These are phyloP conservation scores for Zosterops borbonicus DNA, from an alignment of 2,113 vertebrate species.

Conservation along the genomic window DNA sequence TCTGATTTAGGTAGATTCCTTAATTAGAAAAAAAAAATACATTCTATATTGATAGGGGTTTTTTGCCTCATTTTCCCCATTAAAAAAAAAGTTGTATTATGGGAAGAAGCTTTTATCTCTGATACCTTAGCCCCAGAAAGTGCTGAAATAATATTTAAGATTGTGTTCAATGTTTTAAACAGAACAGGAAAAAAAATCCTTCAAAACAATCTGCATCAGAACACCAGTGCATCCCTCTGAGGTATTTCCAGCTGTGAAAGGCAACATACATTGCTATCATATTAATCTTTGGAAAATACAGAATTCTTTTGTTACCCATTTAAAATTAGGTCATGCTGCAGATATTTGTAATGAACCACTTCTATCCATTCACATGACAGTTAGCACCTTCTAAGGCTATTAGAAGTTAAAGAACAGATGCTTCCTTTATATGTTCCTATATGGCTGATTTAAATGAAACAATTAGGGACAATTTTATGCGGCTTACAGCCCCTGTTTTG, in stretches of 20 bases:
- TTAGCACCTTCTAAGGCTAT: neutral
- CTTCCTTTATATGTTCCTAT: neutral
- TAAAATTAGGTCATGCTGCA: neutral
- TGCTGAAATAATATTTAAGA: neutral
- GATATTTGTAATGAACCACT: neutral
- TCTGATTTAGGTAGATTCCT: neutral
- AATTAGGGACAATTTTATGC: neutral
- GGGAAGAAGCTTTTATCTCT: neutral
- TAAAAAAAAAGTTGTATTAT: neutral
- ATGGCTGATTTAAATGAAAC: neutral
- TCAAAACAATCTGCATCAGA: neutral
- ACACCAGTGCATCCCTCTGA: neutral
- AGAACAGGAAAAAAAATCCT: neutral
- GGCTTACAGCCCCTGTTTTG: neutral
- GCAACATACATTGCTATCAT: neutral
- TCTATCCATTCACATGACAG: neutral
- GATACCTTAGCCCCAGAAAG: neutral
- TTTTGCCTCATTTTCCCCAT: neutral
- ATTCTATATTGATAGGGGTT: rapidly evolving
- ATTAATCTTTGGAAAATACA: neutral
- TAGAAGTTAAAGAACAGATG: neutral
- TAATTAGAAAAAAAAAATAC: neutral
- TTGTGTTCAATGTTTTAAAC: neutral
- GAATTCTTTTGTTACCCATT: neutral
- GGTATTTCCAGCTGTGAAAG: neutral